Base-by-base conservation (phyloP, 2,797 vertebrate species). In the Siniperca undulata region DNA sequence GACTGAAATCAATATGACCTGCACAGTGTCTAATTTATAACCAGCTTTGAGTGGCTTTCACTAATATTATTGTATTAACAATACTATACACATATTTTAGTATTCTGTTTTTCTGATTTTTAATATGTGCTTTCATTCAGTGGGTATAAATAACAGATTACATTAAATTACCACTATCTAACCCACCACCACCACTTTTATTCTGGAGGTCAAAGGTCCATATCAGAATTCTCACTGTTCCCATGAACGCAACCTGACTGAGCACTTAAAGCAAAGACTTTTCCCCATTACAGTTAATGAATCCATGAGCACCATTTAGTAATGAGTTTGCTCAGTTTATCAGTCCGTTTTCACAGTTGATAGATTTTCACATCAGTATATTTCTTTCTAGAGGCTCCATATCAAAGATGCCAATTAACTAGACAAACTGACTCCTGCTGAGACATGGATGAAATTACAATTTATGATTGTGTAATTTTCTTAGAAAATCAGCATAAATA, bases 381-480 rank as follows among this genome's bases (percentile, higher is more conserved):
- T 20, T 52, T 52, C 50, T 52, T 20, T 52, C 50, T 52, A 20
- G 7, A 22, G 50, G 50, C 50, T 52, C 50, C 13, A 22, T 53
- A n/a, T 40, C 13, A 69, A 53, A 53, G 17, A 5, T 22, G 22
- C 6, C 20, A 17, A 5, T 53, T 69, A 53, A 38, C 64, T 44
- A 48, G 64, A 20, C 40, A 68, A 6, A 34, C 52, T 27, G 22
- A 56, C 20, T 70, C 68, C 68, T 70, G 38, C 53, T 67, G n/a
- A 48, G 36, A 38, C 20, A 12, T n/a, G 36, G 64, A 67, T 46
- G n/a, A 66, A 46, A 66, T 24, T 7, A 66, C 46, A 30, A 10
- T 30, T 27, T 7, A 20, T 34, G 5, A 50, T 20, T 34, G 27
- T 50, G 17, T 34, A 46, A 10, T 30, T 50, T 24, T 46, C 17